Conservation (phyloP, 2,797 vertebrate genomes). For the Kryptopterus vitreolus region DNA sequence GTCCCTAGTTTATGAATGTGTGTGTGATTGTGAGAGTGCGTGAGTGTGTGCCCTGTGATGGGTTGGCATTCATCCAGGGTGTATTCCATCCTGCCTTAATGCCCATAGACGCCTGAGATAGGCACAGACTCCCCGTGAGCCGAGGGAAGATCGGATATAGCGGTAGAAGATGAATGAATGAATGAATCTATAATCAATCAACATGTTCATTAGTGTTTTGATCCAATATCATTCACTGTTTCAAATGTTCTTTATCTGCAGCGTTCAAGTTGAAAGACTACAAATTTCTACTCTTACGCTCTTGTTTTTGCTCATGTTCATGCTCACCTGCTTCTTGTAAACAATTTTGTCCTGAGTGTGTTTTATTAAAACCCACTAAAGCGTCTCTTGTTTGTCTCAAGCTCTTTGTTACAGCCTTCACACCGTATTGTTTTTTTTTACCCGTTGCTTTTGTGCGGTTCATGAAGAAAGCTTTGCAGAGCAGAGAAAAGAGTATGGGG, state of each 20-base stretch:
- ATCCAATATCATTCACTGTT: background rate
- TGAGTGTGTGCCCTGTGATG: no score
- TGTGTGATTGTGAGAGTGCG: no score
- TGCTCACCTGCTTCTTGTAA: background rate
- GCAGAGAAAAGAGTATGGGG: background rate
- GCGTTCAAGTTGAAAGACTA: background rate
- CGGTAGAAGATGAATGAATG: no score
- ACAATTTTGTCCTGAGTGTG: background rate
- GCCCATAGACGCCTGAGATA: no score
- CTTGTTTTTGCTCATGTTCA: constrained; percentile 6
- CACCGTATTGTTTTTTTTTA: background rate
- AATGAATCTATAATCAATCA: background rate
- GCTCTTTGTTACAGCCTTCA: constrained; percentile 11
- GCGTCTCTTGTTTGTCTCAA: background rate
- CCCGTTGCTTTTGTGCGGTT: background rate
- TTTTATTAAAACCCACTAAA: constrained; percentile 28
- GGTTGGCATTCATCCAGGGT: no score
- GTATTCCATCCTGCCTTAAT: no score
- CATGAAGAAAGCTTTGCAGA: background rate
- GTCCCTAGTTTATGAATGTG: no score
- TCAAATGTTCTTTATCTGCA: background rate
- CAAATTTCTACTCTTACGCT: background rate
- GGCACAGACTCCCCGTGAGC: background rate
- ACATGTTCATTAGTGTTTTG: background rate
- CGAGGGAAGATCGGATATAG: no score